These are phyloP conservation scores for Nettapus auritus DNA, from an alignment of 2,113 vertebrate genomes.

Conservation along the genomic window DNA sequence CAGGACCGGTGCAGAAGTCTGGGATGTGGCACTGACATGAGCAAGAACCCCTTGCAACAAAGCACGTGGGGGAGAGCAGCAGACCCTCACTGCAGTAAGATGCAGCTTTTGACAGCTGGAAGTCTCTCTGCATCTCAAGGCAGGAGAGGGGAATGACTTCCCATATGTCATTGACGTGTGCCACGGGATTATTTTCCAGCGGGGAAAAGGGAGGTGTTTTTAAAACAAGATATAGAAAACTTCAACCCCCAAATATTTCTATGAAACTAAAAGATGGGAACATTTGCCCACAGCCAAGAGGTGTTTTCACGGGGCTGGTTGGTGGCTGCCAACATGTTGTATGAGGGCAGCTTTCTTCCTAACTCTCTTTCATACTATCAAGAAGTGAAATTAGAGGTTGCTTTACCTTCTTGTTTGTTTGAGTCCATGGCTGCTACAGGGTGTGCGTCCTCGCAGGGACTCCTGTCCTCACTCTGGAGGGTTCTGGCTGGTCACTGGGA, in stretches of 20 bases:
- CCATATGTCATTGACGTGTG: background rate
- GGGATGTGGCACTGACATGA: background rate
- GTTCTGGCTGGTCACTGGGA: slow-evolving; percentile 65
- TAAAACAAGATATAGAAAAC: background rate
- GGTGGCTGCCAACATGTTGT: background rate
- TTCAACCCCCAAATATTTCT: background rate
- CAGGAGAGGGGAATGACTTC: background rate
- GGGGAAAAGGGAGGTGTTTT: background rate
- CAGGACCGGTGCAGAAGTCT: background rate
- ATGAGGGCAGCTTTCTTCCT: background rate
- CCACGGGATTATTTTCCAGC: background rate
- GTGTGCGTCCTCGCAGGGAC: slow-evolving; percentile 40
- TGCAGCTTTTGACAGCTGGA: background rate
- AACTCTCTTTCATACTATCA: background rate
- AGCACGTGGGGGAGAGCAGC: background rate
- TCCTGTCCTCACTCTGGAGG: slow-evolving; percentile 67
- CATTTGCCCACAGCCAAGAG: background rate
- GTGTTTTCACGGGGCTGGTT: background rate
- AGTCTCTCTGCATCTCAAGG: background rate
- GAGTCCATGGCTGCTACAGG: slow-evolving; percentile 73
- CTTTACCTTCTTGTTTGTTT: slow-evolving; percentile 78
- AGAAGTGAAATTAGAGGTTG: slow-evolving; percentile 43
- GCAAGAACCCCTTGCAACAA: background rate
- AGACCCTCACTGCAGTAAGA: background rate
- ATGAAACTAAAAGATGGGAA: background rate